These are phyloP conservation scores for Lycaon pictus DNA, from an alignment of 2,113 vertebrate genomes.

Conservation along the genomic window DNA sequence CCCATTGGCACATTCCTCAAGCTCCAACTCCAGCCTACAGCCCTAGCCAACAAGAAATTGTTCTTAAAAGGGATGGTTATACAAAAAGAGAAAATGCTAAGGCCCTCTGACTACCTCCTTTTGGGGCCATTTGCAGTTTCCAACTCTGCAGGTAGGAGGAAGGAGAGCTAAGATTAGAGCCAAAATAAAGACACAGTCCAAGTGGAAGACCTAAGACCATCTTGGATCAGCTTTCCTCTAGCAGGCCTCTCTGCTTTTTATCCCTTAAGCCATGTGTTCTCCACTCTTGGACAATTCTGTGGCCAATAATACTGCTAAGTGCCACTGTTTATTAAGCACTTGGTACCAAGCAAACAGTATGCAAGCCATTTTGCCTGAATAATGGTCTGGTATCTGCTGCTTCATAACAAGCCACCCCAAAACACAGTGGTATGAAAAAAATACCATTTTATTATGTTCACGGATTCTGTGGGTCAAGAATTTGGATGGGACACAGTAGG, in stretches of 20 bases:
- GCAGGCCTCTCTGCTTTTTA: neutral
- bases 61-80: neutral
- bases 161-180: neutral
- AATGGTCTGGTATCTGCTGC: neutral
- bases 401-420: neutral
- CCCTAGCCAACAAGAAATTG: neutral
- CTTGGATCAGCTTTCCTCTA: neutral
- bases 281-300: neutral
- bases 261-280: neutral
- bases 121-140: neutral
- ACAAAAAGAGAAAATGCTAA: neutral
- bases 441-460: neutral
- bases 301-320: neutral
- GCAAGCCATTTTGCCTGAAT: neutral
- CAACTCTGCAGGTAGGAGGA: neutral
- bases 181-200: neutral
- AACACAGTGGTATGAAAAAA: neutral
- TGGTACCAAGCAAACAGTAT: neutral
- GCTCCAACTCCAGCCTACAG: neutral
- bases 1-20: neutral
- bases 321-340: neutral
- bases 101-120: neutral
- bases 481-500: neutral
- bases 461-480: neutral
- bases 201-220: neutral